phyloP scores from a whole-genome alignment of 2,888 invertebrate species.

The Tortrix viridana region DNA sequence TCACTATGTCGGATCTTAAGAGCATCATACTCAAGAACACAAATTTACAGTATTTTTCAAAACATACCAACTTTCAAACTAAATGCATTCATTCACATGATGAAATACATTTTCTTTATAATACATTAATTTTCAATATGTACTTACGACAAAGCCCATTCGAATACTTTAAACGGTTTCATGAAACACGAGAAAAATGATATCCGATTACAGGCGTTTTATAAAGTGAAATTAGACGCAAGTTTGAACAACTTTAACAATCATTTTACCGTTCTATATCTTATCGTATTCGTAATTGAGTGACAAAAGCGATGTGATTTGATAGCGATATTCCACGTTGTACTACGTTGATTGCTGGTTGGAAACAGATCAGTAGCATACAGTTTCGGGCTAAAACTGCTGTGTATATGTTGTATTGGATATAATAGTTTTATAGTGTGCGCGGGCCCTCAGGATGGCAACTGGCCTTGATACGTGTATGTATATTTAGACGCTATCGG shows the following conservation, averaged over 20 bases:
- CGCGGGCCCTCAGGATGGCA: slow-evolving; percentile 54
- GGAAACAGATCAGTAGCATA: neutral
- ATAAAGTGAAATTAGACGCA: slow-evolving; percentile 18
- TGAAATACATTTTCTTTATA: neutral
- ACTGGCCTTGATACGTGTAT: slow-evolving; percentile 61
- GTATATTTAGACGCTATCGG: slow-evolving; percentile 60
- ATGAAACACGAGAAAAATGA: neutral
- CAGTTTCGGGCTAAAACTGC: slow-evolving; percentile 1
- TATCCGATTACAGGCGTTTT: slow-evolving; percentile 1
- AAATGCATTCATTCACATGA: too few species aligned
- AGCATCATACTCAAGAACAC: too few species aligned
- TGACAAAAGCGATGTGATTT: slow-evolving; percentile 15
- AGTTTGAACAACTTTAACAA: slow-evolving; percentile 16
- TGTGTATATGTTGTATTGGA: slow-evolving; percentile 11
- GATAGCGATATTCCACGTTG: neutral
- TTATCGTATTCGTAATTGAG: slow-evolving; percentile 28
- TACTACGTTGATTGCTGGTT: slow-evolving; percentile 13
- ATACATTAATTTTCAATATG: neutral
- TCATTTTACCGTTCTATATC: slow-evolving; percentile 31
- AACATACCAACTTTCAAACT: too few species aligned
- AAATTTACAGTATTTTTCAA: too few species aligned
- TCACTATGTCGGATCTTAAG: too few species aligned
- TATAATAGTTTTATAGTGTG: slow-evolving; percentile 38
- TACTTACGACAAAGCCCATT: neutral
- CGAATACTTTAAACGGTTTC: neutral